Evolutionary conservation across 2,888 invertebrate genomes (phyloP).

Genomic region (Caprella mutica): DNA sequence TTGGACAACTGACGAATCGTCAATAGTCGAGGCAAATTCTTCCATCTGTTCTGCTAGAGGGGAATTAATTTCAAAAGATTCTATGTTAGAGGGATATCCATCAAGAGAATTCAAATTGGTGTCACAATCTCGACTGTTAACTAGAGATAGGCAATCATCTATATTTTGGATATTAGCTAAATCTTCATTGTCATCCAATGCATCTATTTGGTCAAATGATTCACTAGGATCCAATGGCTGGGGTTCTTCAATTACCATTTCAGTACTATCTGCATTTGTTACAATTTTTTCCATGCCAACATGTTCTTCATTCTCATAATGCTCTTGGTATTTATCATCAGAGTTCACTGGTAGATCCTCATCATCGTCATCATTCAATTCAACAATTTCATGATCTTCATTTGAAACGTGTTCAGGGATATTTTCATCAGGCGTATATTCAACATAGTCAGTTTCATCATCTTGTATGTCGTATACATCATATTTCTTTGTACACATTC

Average conservation of each 20-base stretch:
- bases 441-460: background rate
- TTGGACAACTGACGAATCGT: too few relatives aligned
- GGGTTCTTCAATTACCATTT: too few relatives aligned
- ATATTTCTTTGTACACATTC: background rate
- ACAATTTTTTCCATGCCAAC: too few relatives aligned
- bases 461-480: conserved; percentile 6
- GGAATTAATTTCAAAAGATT: conserved; percentile 4
- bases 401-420: background rate
- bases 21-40: background rate
- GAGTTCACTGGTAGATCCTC: background rate
- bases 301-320: too few relatives aligned
- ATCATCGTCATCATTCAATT: conserved; percentile 8
- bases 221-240: too few relatives aligned
- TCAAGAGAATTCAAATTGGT: conserved; percentile 8
- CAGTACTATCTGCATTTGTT: too few relatives aligned
- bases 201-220: too few relatives aligned
- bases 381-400: conserved; percentile 2
- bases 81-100: conserved; percentile 5
- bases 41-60: background rate
- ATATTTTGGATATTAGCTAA: conserved; percentile 2
- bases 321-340: too few relatives aligned
- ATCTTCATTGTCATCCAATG: conserved; percentile 1
- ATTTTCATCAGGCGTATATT: too few relatives aligned
- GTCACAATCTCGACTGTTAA: conserved; percentile 1
- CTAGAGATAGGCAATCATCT: conserved; percentile 6